Base-by-base conservation (phyloP, 2,113 vertebrate species). In the Eupsittula cactorum region DNA sequence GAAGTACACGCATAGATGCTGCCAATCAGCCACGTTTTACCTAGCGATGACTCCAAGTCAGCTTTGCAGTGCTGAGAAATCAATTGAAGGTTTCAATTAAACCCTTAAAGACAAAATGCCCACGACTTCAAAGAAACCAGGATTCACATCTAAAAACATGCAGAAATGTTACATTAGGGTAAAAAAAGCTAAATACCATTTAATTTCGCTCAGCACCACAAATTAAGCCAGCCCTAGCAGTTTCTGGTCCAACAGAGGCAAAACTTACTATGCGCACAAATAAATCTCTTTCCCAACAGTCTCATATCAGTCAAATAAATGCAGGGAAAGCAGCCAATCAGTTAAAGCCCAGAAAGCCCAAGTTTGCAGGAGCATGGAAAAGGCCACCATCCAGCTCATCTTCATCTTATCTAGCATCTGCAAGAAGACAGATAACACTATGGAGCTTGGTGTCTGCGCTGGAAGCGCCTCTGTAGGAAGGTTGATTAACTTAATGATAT, bases 1-100 rank as follows among this genome's bases (percentile, higher is more conserved):
- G 10, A 94, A 13, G 31, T 9, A 2, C 24, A 6, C 1, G 0
- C 6, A 8, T 0, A 77, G 27, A 5, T 42, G 25, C n/a, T 73
- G 31, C 27, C 57, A 46, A 44, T 63, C 15, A 86, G 15, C 46
- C 14, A 4, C 0, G 1, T 1, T 55, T 3, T 27, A n/a, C 8
- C 19, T 8, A 18, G n/a, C 1, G 0, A 46, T 42, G 37, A 35
- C 10, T 52, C 46, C 63, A 70, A 17, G 10, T 39, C 76, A 50
- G 55, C 37, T 81, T 18, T 33, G 41, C 33, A 24, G 25, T 19
- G 55, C 29, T 59, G 33, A 24, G 33, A 59, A 59, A 35, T 35
- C 19, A n/a, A n/a, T 21, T 57, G 57, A 59, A 35, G 57, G 21
- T 59, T 35, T 35, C 21, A 24, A 35, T 59, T 59, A 59, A 14